Evolutionary conservation across 2,888 invertebrate genomes (phyloP).

Genomic region (Parnassius smintheus): DNA sequence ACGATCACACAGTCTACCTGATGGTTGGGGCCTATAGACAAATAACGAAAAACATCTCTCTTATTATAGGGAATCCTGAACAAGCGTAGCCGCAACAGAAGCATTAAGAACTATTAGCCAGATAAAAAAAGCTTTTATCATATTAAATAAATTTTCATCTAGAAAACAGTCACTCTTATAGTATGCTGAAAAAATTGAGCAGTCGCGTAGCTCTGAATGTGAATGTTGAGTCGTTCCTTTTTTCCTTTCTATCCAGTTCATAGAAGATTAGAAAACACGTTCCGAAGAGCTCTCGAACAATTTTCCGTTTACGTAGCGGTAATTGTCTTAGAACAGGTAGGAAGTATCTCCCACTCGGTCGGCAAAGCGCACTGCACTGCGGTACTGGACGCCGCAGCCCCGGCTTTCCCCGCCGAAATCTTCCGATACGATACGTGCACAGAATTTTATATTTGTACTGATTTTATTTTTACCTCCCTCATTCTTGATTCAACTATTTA

Average conservation of each 20-base stretch:
- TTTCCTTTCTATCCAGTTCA: conserved; percentile 51
- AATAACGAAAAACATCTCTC: too few relatives aligned
- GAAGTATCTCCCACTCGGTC: conserved; percentile 51
- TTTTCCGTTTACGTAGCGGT: conserved; percentile 77
- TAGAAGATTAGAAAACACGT: conserved; percentile 74
- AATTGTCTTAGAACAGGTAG: conserved; percentile 75
- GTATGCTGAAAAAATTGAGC: conserved; percentile 4
- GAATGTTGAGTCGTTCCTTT: conserved; percentile 30
- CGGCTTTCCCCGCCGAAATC: conserved; percentile 59
- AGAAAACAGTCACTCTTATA: too few relatives aligned
- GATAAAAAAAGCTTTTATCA: too few relatives aligned
- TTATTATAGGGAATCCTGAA: too few relatives aligned
- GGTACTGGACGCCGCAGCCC: conserved; percentile 58
- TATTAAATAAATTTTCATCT: too few relatives aligned
- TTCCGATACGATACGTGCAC: conserved; percentile 70
- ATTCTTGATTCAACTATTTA: conserved; percentile 73
- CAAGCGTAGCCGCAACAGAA: too few relatives aligned
- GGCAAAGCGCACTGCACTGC: conserved; percentile 34
- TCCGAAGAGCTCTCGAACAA: conserved; percentile 67
- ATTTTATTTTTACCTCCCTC: conserved; percentile 73
- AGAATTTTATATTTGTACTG: conserved; percentile 74
- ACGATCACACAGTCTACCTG: too few relatives aligned
- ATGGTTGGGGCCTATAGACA: too few relatives aligned
- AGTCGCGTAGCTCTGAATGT: conserved; percentile 23
- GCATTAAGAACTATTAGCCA: too few relatives aligned